phyloP scores from a whole-genome alignment of 1,140 invertebrate genomes.

The Hermetia illucens region DNA sequence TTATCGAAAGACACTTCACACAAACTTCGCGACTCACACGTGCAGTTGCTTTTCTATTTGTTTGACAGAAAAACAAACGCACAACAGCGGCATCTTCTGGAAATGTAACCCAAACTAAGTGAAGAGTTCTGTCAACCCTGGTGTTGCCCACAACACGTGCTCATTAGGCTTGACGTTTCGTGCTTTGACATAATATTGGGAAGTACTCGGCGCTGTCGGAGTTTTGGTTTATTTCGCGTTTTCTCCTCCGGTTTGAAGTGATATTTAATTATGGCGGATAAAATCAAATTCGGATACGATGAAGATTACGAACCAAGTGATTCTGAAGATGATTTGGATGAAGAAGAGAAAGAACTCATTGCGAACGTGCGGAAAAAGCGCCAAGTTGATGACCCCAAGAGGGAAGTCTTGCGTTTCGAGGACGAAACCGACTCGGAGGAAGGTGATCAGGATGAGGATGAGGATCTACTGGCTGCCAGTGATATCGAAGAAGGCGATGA shows the following conservation, averaged over 20 bases:
- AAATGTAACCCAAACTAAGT: background rate
- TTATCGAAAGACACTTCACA: background rate
- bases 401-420: slow-evolving; percentile 49
- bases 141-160: background rate
- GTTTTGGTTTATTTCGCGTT: too few species aligned
- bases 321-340: slow-evolving; percentile 55
- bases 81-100: too few species aligned
- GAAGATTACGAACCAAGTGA: slow-evolving; percentile 49
- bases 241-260: too few species aligned
- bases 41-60: background rate
- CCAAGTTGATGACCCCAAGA: slow-evolving; percentile 43
- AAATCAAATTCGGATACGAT: too few species aligned
- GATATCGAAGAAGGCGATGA: slow-evolving; percentile 58
- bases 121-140: background rate
- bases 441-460: slow-evolving; percentile 35
- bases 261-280: too few species aligned
- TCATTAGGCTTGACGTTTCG: too few species aligned
- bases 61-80: background rate
- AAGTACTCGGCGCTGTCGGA: too few species aligned
- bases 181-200: too few species aligned
- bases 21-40: background rate
- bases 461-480: slow-evolving; percentile 37
- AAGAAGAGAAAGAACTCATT: slow-evolving; percentile 45
- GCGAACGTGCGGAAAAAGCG: slow-evolving; percentile 39
- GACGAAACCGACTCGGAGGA: slow-evolving; percentile 31